These are phyloP conservation scores for Mamestra configurata DNA, from an alignment of 1,140 invertebrate genomes.

Conservation along the genomic window DNA sequence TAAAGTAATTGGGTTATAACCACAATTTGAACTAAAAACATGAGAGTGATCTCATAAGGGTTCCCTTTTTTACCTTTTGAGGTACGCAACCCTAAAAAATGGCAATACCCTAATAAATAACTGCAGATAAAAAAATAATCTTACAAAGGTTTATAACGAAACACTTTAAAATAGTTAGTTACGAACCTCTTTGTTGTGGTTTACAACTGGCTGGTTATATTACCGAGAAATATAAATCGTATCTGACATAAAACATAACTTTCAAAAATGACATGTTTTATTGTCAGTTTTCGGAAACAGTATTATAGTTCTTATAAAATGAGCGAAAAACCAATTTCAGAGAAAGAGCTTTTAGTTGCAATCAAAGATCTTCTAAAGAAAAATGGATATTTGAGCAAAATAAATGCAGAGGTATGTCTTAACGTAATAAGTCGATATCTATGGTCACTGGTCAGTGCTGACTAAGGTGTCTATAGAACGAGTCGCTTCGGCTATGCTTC, in stretches of 20 bases:
- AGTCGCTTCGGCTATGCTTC: too few relatives aligned
- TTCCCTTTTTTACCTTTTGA: too few relatives aligned
- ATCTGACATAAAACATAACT: neutral
- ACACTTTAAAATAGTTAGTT: neutral
- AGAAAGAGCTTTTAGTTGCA: slow-evolving; percentile 78
- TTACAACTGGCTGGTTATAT: neutral
- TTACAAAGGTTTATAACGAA: too few relatives aligned
- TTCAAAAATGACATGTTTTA: neutral
- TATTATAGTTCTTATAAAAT: slow-evolving; percentile 66
- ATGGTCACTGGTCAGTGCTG: too few relatives aligned
- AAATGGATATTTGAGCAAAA: slow-evolving; percentile 56
- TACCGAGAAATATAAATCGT: neutral
- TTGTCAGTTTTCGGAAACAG: neutral
- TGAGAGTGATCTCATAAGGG: too few relatives aligned
- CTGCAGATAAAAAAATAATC: too few relatives aligned
- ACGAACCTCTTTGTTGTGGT: neutral
- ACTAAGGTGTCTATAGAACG: too few relatives aligned
- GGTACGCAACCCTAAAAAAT: too few relatives aligned
- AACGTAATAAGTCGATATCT: neutral
- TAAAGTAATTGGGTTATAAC: too few relatives aligned
- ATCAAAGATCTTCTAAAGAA: slow-evolving; percentile 81
- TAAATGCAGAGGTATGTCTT: slow-evolving; percentile 52
- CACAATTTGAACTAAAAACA: too few relatives aligned
- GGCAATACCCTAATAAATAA: too few relatives aligned
- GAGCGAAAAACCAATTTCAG: slow-evolving; percentile 75